Percentiles rank a stretch among this genome's conserved stretches.
phyloP scores from a whole-genome alignment of 2,113 vertebrate species.

The Alouatta palliata region DNA sequence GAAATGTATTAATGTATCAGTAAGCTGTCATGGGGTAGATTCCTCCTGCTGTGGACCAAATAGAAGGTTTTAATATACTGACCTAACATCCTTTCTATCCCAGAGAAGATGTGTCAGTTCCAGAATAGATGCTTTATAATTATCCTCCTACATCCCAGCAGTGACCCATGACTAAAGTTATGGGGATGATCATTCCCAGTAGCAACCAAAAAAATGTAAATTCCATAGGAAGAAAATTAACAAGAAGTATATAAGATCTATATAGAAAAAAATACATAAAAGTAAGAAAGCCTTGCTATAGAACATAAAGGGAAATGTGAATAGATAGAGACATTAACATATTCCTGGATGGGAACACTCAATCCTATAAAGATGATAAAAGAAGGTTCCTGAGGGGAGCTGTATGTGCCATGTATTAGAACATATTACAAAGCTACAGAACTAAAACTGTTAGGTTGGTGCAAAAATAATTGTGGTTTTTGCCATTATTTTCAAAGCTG shows the following conservation, averaged over 20 bases:
- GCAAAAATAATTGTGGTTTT: too few species aligned
- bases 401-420: too few species aligned
- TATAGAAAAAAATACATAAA: background rate
- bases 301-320: background rate
- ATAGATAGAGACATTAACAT: background rate
- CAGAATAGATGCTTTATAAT: background rate
- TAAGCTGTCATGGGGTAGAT: background rate
- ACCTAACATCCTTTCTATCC: background rate
- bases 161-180: background rate
- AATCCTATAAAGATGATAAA: background rate
- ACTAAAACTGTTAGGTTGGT: background rate
- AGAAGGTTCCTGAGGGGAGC: background rate
- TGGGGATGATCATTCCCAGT: background rate
- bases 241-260: background rate
- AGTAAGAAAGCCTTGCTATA: background rate
- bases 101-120: background rate
- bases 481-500: too few species aligned
- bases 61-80: background rate
- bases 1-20: background rate
- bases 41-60: background rate
- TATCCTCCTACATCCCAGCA: background rate
- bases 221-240: constrained; percentile 1
- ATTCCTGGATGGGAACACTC: background rate
- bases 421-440: background rate
- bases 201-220: background rate